Percentiles rank a stretch among this genome's conserved stretches.
These are phyloP conservation scores for Falco novaeseelandiae DNA, from an alignment of 2,797 vertebrate genomes.

Conservation along the genomic window DNA sequence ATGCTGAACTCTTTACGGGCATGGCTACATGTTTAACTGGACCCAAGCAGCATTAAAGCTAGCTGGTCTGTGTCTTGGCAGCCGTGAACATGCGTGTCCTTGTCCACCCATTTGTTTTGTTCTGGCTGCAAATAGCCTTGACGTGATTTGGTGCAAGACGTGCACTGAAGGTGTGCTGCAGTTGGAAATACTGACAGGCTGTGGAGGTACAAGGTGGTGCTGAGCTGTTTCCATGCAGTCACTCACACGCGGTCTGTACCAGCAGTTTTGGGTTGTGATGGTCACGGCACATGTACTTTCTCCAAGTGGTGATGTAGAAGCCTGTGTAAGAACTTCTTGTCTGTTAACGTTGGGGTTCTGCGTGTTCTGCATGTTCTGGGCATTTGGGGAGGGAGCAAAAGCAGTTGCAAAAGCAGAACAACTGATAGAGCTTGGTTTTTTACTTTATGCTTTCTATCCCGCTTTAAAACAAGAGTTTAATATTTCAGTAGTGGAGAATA, in stretches of 20 bases:
- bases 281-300: fast-evolving
- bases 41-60: fast-evolving
- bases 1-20: neutral
- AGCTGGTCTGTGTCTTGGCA: neutral
- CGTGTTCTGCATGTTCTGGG: neutral
- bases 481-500: neutral
- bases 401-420: neutral
- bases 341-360: neutral
- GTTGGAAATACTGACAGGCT: neutral
- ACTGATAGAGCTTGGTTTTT: neutral
- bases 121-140: neutral
- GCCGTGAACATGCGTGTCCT: neutral
- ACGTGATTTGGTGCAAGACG: neutral
- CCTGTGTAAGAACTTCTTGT: neutral
- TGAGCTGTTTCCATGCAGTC: neutral
- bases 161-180: neutral
- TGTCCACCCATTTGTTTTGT: neutral
- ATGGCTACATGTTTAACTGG: fast-evolving
- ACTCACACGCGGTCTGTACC: fast-evolving
- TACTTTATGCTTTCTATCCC: neutral
- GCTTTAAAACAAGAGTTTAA: neutral
- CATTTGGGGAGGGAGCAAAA: fast-evolving
- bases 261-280: fast-evolving
- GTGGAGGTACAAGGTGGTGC: neutral
- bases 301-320: neutral